A percentile compares a stretch with the other conserved stretches of the same genome.
Evolutionary conservation across 2,888 invertebrate genomes (phyloP).

Genomic region (Vannuccia rotundouncinata): DNA sequence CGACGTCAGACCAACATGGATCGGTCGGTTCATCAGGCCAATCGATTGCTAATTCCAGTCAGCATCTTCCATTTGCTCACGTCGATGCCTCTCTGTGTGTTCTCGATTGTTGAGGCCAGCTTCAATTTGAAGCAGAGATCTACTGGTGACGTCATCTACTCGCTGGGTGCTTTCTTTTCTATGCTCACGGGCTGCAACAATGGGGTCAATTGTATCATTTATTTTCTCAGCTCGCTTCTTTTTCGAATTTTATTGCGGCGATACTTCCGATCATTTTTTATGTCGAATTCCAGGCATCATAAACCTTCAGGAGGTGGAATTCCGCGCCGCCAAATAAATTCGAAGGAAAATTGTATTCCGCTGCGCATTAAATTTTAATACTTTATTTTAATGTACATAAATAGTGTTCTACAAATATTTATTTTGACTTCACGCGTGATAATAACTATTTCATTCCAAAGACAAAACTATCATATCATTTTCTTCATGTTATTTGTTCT

Average conservation of each 20-base stretch:
- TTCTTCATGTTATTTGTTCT: no score
- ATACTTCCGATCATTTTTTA: no score
- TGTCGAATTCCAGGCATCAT: no score
- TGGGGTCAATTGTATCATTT: conserved; percentile 35
- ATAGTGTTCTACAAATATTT: no score
- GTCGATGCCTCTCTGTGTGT: conserved; percentile 37
- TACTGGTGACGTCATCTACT: background rate
- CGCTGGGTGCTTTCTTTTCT: background rate
- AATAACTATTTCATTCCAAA: no score
- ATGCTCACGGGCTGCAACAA: conserved; percentile 32
- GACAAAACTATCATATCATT: no score
- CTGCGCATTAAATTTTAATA: no score
- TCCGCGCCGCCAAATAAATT: no score
- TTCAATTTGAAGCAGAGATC: conserved; percentile 33
- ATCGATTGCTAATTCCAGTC: conserved; percentile 38
- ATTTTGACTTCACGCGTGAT: no score
- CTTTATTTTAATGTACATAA: no score
- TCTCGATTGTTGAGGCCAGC: conserved; percentile 37
- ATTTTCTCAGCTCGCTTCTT: conserved; percentile 30
- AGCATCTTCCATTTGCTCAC: conserved; percentile 38
- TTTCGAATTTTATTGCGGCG: conserved; percentile 17
- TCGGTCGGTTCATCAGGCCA: conserved; percentile 35
- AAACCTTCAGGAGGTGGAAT: no score
- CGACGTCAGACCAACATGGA: background rate
- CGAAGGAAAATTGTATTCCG: no score